These are phyloP conservation scores for Drosophila monieri DNA, from an alignment of 2,888 invertebrate species.

Conservation along the genomic window DNA sequence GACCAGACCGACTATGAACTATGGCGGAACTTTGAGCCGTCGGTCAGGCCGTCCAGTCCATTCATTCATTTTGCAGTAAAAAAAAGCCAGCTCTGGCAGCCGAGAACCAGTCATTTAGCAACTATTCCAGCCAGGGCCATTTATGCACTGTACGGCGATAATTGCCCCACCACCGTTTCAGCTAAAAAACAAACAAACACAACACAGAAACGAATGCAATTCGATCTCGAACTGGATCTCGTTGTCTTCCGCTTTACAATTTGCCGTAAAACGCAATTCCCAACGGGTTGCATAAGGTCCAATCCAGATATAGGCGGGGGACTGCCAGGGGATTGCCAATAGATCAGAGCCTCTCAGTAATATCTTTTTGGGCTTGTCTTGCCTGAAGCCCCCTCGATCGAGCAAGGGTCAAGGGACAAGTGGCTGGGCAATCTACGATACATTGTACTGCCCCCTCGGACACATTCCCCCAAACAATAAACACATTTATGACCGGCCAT, in stretches of 20 bases:
- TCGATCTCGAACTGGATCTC: constrained; percentile 36
- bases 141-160: constrained; percentile 15
- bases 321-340: background rate
- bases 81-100: background rate
- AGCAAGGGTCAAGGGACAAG: constrained; percentile 26
- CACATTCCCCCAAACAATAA: constrained; percentile 48
- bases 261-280: constrained; percentile 39
- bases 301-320: background rate
- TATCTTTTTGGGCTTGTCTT: too few relatives aligned
- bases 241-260: constrained; percentile 42
- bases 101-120: constrained; percentile 34
- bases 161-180: constrained; percentile 5
- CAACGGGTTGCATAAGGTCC: constrained; percentile 26
- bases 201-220: constrained; percentile 20
- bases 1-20: constrained; percentile 15
- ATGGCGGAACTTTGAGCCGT: constrained; percentile 20
- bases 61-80: constrained; percentile 29
- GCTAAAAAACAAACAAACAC: constrained; percentile 15
- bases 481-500: constrained; percentile 56
- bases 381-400: constrained; percentile 8
- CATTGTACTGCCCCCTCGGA: too few relatives aligned
- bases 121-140: constrained; percentile 35
- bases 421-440: constrained; percentile 5
- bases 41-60: constrained; percentile 8
- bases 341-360: too few relatives aligned